Evolutionary conservation across 1,140 invertebrate species (phyloP), one percentile per base, ranked within the genome.

Genomic region (Teleopsis dalmanni): DNA sequence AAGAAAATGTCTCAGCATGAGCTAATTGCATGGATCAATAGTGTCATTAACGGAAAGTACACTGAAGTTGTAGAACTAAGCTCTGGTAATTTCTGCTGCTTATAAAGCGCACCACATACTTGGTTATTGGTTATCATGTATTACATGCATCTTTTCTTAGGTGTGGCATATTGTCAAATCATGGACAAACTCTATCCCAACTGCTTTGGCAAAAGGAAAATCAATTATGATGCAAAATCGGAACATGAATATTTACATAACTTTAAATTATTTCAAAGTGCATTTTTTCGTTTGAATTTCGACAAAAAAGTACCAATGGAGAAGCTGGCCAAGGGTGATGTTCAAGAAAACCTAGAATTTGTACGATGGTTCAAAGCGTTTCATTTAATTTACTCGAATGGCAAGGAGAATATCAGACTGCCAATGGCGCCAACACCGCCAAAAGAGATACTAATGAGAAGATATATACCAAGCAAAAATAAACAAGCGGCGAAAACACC

Each of bases 161-260:
- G 68, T 55, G 91, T 93, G 29, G 93, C 91, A 10, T 98, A 98
- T 72, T 98, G 94, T 70, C 94, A 98, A 71, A 98, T 99, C 68
- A 98, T 99, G 91, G 95, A 99, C 69, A 91, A 98, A 85, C 79
- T 99, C 4, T 99, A 98, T 72, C 91, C 92, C 54, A 86, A 86
- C 54, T 86, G 84, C 70, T 84, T 98, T 37, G 81, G 83, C 21
- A 72, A 98, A 64, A 99, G 98, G 72, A 85, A 91, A 70, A 89
- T 99, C 4, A 99, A 99, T 78, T 95, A 96, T 74, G 87, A 84
- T 74, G 97, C 95, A 55, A 95, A 95, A 67, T 75, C 98, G 57
- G 97, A 99, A 74, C 93, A 99, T 76, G 97, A 99, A 74, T 98
- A 93, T 71, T 95, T 99, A 72, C 91, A 95, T 70, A 99, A 99